A percentile compares a stretch with the other conserved stretches of the same genome.
Evolutionary conservation across 2,113 vertebrate genomes (phyloP).

Genomic region (Ptyas mucosa): DNA sequence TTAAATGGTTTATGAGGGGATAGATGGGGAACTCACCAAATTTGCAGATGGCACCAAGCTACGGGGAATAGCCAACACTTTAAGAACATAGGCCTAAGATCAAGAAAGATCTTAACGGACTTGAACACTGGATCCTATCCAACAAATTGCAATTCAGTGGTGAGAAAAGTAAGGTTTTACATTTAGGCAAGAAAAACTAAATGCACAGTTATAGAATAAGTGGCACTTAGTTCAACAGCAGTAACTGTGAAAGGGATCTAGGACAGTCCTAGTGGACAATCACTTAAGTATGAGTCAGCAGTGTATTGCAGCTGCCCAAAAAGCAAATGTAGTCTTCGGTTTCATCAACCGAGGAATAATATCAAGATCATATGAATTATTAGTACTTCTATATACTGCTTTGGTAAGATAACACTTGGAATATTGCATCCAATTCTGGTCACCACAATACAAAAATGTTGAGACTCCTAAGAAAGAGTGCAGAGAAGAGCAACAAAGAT

Average conservation of each 20-base stretch:
- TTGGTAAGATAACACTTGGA: neutral
- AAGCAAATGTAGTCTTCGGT: neutral
- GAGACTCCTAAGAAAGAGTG: neutral
- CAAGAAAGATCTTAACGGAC: no score
- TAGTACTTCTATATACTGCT: neutral
- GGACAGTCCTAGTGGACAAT: neutral
- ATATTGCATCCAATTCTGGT: neutral
- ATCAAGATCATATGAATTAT: neutral
- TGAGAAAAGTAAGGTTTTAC: no score
- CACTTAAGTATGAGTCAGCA: neutral
- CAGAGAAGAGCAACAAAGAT: neutral
- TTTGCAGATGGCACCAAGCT: no score
- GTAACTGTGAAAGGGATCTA: neutral
- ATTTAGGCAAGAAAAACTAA: no score
- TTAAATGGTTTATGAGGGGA: no score
- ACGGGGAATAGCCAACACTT: no score
- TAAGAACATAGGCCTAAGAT: no score
- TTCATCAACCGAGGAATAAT: neutral
- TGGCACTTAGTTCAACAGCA: neutral
- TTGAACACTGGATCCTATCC: no score
- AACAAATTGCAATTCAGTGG: no score
- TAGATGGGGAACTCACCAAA: no score
- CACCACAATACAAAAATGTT: neutral
- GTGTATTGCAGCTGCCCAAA: neutral
- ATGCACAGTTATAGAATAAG: neutral